Conservation (phyloP, 1,140 invertebrate genomes). For the Apis laboriosa region DNA sequence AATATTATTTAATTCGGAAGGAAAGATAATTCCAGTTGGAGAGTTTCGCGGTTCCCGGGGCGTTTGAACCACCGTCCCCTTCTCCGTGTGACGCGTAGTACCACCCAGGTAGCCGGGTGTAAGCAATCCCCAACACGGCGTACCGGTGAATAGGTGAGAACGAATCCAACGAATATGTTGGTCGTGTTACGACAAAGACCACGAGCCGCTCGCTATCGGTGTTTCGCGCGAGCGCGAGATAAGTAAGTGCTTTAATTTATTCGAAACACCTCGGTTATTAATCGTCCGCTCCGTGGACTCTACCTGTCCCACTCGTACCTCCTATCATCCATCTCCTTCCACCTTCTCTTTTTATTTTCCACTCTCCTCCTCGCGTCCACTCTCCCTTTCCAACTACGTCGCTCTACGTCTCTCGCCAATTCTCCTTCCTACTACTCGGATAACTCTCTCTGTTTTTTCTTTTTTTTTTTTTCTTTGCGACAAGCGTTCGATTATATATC, state of each 20-base stretch:
- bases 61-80: slow-evolving; percentile 33
- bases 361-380: background rate
- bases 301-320: background rate
- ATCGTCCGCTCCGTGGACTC: slow-evolving; percentile 71
- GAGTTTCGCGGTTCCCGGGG: too few species aligned
- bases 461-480: too few species aligned
- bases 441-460: background rate
- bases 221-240: slow-evolving; percentile 70
- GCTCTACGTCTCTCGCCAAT: too few species aligned
- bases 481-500: background rate
- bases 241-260: slow-evolving; percentile 80
- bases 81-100: slow-evolving; percentile 46
- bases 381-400: background rate
- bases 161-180: slow-evolving; percentile 66
- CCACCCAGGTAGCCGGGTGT: slow-evolving; percentile 65
- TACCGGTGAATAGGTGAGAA: slow-evolving; percentile 65
- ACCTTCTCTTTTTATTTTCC: slow-evolving; percentile 13
- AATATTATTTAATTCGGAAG: too few species aligned
- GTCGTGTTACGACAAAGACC: slow-evolving; percentile 69
- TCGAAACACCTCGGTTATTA: slow-evolving; percentile 80
- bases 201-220: slow-evolving; percentile 69
- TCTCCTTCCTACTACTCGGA: background rate
- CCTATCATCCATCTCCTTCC: background rate
- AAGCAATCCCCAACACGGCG: slow-evolving; percentile 55
- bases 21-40: too few species aligned